Percentiles rank a stretch among this genome's conserved stretches.
Conservation (phyloP, 2,113 vertebrate species). For the Ophthalmotilapia sp. region DNA sequence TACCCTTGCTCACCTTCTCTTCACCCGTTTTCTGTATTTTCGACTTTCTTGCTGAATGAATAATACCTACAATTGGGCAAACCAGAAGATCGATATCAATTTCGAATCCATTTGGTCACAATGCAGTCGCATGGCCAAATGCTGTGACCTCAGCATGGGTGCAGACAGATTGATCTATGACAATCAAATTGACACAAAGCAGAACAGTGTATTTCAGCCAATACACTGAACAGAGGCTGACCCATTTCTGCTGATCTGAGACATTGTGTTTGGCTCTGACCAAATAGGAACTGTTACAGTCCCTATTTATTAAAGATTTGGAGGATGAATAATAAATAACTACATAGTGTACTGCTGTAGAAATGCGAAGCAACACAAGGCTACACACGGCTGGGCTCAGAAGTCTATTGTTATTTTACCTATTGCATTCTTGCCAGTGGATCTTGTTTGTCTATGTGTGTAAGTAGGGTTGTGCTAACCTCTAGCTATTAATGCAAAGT, state of each 20-base stretch:
- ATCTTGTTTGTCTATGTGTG: not conserved
- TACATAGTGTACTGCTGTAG: not conserved
- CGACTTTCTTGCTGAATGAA: conserved; percentile 27
- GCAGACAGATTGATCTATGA: conserved; percentile 37
- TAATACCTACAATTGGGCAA: conserved; percentile 16
- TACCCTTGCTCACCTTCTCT: not conserved
- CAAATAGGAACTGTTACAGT: not conserved
- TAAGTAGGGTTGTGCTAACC: not conserved
- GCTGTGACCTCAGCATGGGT: not conserved
- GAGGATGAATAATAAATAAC: conserved; percentile 1
- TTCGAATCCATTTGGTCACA: conserved; percentile 24
- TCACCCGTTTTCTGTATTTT: not conserved
- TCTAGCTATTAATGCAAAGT: not conserved
- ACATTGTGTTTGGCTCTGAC: not conserved
- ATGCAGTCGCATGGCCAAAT: conserved; percentile 1
- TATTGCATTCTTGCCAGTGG: not conserved
- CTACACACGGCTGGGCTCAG: not conserved
- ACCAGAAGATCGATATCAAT: conserved; percentile 51
- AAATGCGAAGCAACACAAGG: not conserved
- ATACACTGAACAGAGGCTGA: not conserved
- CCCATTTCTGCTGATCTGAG: not conserved
- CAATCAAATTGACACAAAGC: conserved; percentile 7
- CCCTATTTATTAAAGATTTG: not conserved
- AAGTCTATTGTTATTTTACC: not conserved
- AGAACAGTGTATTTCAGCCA: not conserved